phyloP scores from a whole-genome alignment of 1,140 invertebrate genomes.

The Apolygus lucorum region DNA sequence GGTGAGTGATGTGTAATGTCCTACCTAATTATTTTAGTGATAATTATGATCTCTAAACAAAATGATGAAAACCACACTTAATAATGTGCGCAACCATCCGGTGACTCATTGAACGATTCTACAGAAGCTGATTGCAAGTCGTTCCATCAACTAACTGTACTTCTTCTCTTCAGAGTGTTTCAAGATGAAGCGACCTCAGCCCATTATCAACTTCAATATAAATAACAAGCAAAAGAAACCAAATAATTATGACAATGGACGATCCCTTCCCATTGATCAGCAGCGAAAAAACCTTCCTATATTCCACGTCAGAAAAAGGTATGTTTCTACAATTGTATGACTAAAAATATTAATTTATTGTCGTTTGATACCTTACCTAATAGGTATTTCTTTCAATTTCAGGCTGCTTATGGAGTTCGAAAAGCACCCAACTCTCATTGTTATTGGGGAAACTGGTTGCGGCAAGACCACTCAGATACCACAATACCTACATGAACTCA shows the following conservation, averaged over 20 bases:
- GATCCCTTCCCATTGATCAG: neutral
- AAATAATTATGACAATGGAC: neutral
- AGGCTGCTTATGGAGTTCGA: conserved; percentile 49
- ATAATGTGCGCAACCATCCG: too few relatives aligned
- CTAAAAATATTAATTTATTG: neutral
- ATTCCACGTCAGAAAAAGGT: conserved; percentile 17
- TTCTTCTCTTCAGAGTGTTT: too few relatives aligned
- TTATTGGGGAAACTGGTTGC: conserved; percentile 83
- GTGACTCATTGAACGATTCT: too few relatives aligned
- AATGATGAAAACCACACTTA: too few relatives aligned
- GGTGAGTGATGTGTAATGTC: too few relatives aligned
- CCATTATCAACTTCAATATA: neutral
- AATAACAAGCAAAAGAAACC: neutral
- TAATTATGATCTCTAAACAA: too few relatives aligned
- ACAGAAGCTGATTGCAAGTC: too few relatives aligned
- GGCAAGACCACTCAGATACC: conserved; percentile 90
- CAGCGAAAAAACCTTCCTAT: neutral
- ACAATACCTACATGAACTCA: conserved; percentile 57
- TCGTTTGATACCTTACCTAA: neutral
- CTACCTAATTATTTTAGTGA: too few relatives aligned
- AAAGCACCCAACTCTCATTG: conserved; percentile 53
- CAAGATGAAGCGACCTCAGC: neutral
- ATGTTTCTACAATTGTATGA: neutral
- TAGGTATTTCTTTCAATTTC: neutral
- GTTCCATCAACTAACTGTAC: too few relatives aligned